These are phyloP conservation scores for Dynastes tityus DNA, from an alignment of 2,888 invertebrate species.

Conservation along the genomic window DNA sequence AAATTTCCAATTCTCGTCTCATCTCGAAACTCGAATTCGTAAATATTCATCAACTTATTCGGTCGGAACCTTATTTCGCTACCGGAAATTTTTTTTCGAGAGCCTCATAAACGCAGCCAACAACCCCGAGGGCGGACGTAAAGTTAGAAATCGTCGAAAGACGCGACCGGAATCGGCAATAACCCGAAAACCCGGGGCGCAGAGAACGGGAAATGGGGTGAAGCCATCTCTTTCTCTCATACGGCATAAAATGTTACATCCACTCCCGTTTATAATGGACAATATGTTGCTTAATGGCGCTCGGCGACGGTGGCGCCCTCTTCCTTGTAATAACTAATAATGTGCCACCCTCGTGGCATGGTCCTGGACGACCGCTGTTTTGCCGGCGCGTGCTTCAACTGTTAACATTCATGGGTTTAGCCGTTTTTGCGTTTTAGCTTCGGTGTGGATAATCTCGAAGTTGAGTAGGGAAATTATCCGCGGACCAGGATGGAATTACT, in stretches of 20 bases:
- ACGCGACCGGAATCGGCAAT: conserved; percentile 55
- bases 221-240: conserved; percentile 59
- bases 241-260: conserved; percentile 61
- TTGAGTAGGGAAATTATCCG: too few species aligned
- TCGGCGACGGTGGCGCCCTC: too few species aligned
- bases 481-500: too few species aligned
- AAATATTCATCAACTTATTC: conserved; percentile 1
- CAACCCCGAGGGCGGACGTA: neutral
- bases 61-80: conserved; percentile 2
- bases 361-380: conserved; percentile 55
- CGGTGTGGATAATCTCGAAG: too few species aligned
- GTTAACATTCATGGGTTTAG: conserved; percentile 28
- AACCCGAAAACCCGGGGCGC: conserved; percentile 51
- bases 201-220: conserved; percentile 50
- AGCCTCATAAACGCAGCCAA: conserved; percentile 16
- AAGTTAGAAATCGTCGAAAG: conserved; percentile 2
- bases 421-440: neutral
- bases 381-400: conserved; percentile 50
- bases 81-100: conserved; percentile 11
- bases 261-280: conserved; percentile 60
- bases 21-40: neutral
- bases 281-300: conserved; percentile 60
- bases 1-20: neutral
- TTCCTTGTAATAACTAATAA: too few species aligned
- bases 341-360: too few species aligned